Conservation (phyloP, 1,140 invertebrate species). For the Muscidifurax raptorellus region DNA sequence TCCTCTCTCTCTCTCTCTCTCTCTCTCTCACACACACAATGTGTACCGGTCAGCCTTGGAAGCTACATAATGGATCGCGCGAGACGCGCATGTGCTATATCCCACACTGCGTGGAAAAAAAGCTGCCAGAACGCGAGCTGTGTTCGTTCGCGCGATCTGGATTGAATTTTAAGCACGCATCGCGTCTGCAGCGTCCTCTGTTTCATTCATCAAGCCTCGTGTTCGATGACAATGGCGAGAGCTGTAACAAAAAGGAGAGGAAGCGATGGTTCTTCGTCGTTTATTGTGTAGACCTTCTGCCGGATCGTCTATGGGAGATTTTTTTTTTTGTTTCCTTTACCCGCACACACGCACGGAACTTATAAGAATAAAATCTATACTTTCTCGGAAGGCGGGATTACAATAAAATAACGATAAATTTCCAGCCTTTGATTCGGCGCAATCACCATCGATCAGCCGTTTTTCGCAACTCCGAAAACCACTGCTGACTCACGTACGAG, state of each 20-base stretch:
- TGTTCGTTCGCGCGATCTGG: slow-evolving; percentile 9
- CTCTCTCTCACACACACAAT: not conserved
- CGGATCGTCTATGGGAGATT: not conserved
- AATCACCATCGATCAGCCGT: not conserved
- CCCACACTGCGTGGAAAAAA: not conserved
- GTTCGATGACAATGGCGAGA: not conserved
- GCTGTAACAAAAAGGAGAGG: not conserved
- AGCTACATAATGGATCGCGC: slow-evolving; percentile 13
- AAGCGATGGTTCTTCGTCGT: not conserved
- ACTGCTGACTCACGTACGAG: slow-evolving; percentile 9
- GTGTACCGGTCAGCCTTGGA: not conserved
- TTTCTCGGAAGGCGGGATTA: not conserved
- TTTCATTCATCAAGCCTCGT: not conserved
- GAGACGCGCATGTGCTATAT: slow-evolving; percentile 22
- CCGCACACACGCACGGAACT: not conserved
- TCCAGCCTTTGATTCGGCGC: too few species aligned
- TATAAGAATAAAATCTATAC: not conserved
- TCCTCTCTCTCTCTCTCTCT: not conserved
- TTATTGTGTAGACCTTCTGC: slow-evolving; percentile 8
- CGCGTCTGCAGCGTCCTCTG: not conserved
- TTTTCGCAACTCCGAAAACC: not conserved
- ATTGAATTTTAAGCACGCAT: slow-evolving; percentile 39
- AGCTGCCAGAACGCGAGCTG: not conserved
- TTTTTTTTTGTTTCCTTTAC: not conserved
- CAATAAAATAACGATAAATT: too few species aligned